Evolutionary conservation across 2,797 vertebrate species (phyloP), one percentile per base, ranked within the genome.

Genomic region (Aulostomus chinensis): DNA sequence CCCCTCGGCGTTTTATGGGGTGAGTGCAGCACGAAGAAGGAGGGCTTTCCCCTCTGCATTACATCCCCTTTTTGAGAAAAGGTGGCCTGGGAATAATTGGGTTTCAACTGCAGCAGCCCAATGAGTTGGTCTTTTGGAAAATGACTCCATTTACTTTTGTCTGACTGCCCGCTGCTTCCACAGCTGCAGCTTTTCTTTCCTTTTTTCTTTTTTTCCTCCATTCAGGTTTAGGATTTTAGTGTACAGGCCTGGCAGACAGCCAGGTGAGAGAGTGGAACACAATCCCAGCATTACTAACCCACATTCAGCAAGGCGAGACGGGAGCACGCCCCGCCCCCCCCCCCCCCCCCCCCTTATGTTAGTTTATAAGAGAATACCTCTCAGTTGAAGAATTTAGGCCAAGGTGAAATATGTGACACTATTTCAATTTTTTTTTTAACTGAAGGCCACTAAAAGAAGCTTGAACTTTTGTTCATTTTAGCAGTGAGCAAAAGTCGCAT

Each of bases 21-120:
- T 69, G 59, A 50, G 45, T 63, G 54, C 9, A 64, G 49, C 34
- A 58, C 54, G 62, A 38, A 53, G 41, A 25, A 46, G 47, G 25
- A 78, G 72, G 76, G 59, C 52, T 76, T 68, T 58, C 80, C 74
- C 33, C 62, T 51, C 39, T 54, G 31, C 50, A 43, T 31, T 22
- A 60, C 14, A 9, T 36, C 43, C 52, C 51, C 9, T 26, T 33
- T 61, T 54, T 58, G 17, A 73, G 60, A 83, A 83, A 76, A 85
- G 75, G 77, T 82, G 78, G 73, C 61, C 64, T 58, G 75, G 62
- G 75, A 82, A 59, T 79, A 79, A 82, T 74, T 76, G 72, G 62
- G 71, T 80, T 85, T 73, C 73, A 68, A 78, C 62, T 73, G 55
- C 58, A 70, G 70, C 62, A 30, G 80, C 66, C 66, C 58, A 41